Base-by-base conservation (phyloP, 2,113 vertebrate species). In the Seriola rivoliana region DNA sequence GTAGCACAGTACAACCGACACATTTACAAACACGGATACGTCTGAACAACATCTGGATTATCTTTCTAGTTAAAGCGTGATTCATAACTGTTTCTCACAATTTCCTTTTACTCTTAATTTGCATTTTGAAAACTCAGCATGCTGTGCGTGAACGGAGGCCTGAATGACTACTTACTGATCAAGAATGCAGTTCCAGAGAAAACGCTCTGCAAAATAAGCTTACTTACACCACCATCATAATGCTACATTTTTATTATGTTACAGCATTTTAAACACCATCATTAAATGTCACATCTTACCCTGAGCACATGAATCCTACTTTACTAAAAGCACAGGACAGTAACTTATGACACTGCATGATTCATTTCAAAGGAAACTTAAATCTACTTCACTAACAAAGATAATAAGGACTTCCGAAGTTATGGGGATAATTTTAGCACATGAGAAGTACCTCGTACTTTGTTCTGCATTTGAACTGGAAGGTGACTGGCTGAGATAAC, bases 21-120 rank as follows among this genome's bases (percentile, higher is more conserved):
- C 60, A 19, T 6, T 17, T 42, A 34, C 44, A 42, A 40, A 75
- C 17, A 8, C 14, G n/a, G 1, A 29, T 11, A 44, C 34, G 21
- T n/a, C 29, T 62, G 46, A 66, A 62, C 32, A 78, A 13, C 65
- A 48, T 50, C 21, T 38, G 6, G 54, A 81, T 83, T 36, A 44
- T 12, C 42, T 85, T 72, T 83, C 55, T 23, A 34, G 44, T 57
- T 44, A 6, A 32, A 71, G 5, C 13, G 19, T 23, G 32, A 75
- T 60, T 82, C 42, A 17, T 1, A 7, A 46, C 25, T 38, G 8
- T 42, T 42, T 9, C 40, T 42, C 70, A 67, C 4, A 0, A 8
- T 62, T 68, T 60, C 55, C 54, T 59, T 16, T 25, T 38, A 25
- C 40, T 14, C 13, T 10, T 42, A 48, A 67, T 46, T 8, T 48